Conservation (phyloP, 2,797 vertebrate species). For the Tragopan temminckii region DNA sequence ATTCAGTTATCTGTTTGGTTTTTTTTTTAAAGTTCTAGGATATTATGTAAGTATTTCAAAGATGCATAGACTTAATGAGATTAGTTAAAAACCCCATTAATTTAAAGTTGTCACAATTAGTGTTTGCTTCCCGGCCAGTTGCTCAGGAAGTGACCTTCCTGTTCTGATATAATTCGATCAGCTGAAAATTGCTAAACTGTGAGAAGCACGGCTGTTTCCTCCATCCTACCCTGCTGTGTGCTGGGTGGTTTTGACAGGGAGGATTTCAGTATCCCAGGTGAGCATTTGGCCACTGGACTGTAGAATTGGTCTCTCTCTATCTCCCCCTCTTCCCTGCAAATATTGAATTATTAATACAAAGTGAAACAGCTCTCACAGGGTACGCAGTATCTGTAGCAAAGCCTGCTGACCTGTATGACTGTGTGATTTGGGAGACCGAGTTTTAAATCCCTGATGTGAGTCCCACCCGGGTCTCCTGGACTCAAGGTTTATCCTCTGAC, state of each 20-base stretch:
- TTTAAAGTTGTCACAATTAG: conserved; percentile 4
- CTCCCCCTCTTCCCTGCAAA: conserved; percentile 16
- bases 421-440: not conserved
- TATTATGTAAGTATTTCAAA: not conserved
- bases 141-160: not conserved
- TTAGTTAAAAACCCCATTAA: not conserved
- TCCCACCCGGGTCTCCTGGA: not conserved
- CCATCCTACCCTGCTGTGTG: not conserved
- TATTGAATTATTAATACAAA: conserved; percentile 58
- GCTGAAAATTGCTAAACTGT: not conserved
- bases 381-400: not conserved
- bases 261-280: conserved; percentile 12
- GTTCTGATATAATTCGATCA: conserved; percentile 12
- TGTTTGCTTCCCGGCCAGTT: conserved; percentile 12
- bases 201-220: not conserved
- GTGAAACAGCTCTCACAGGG: conserved; percentile 13
- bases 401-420: not conserved
- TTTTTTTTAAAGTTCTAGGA: not conserved
- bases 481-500: not conserved
- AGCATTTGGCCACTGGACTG: conserved; percentile 32
- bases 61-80: not conserved
- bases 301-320: conserved; percentile 24
- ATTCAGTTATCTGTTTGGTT: not conserved
- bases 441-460: conserved; percentile 12
- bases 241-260: conserved; percentile 21